phyloP scores from a whole-genome alignment of 2,888 invertebrate genomes.

The Synergus japonicus region DNA sequence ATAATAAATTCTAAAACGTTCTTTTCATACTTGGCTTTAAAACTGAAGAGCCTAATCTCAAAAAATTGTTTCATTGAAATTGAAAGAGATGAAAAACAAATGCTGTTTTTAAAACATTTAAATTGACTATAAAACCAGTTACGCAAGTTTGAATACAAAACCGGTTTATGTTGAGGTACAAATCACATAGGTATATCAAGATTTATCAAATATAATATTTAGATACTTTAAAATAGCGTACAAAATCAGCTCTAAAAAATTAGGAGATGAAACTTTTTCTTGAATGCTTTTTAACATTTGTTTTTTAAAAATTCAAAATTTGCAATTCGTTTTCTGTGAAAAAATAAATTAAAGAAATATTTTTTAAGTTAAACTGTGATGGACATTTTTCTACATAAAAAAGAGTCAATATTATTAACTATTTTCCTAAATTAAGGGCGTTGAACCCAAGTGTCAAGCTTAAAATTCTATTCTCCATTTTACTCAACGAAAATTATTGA shows the following conservation, averaged over 20 bases:
- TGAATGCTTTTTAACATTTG: not conserved
- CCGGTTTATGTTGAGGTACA: not conserved
- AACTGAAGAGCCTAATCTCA: not conserved
- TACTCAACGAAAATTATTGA: no score
- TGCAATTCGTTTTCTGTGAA: not conserved
- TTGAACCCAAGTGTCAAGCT: no score
- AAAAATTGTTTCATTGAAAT: not conserved
- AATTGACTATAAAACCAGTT: not conserved
- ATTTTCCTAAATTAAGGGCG: not conserved
- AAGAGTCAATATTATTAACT: conserved; percentile 12
- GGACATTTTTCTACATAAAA: conserved; percentile 12
- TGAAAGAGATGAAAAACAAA: not conserved
- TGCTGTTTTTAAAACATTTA: not conserved
- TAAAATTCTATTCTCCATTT: no score
- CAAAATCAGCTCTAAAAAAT: not conserved
- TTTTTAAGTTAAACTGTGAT: not conserved
- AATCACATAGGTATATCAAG: not conserved
- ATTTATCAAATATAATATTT: not conserved
- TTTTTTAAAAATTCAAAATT: not conserved
- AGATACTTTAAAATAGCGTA: not conserved
- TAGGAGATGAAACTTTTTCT: not conserved
- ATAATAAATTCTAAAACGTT: not conserved
- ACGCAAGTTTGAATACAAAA: not conserved
- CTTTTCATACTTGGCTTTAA: not conserved
- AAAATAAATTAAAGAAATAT: conserved; percentile 11